Evolutionary conservation across 2,888 invertebrate species (phyloP).

Genomic region (Nomada ferruginata): DNA sequence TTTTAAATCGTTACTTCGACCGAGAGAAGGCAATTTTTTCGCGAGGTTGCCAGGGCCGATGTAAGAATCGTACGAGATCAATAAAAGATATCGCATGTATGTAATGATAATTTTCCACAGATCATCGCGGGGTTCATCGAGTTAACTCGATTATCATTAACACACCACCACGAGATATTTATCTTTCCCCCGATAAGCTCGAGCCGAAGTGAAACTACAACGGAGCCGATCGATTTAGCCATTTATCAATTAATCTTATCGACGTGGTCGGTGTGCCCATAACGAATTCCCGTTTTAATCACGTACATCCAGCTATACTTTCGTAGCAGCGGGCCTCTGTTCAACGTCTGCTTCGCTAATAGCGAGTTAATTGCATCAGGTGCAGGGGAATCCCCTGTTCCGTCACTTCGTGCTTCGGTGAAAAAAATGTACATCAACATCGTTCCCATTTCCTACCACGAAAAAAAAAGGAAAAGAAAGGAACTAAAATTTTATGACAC

Average conservation of each 20-base stretch:
- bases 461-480: constrained; percentile 30
- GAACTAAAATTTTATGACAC: background rate
- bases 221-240: constrained; percentile 70
- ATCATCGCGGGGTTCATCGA: constrained; percentile 54
- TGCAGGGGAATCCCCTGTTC: constrained; percentile 69
- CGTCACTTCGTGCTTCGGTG: constrained; percentile 63
- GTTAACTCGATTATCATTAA: constrained; percentile 69
- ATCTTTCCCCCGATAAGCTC: constrained; percentile 61
- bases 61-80: constrained; percentile 12
- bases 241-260: constrained; percentile 79
- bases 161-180: constrained; percentile 62
- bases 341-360: constrained; percentile 75
- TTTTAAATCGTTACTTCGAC: background rate
- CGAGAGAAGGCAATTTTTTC: background rate
- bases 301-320: constrained; percentile 70
- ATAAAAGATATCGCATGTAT: constrained; percentile 48
- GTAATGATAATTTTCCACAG: constrained; percentile 61
- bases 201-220: constrained; percentile 66
- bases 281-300: constrained; percentile 75
- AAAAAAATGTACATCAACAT: constrained; percentile 37
- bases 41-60: constrained; percentile 24
- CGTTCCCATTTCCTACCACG: background rate
- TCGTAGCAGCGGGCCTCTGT: constrained; percentile 72
- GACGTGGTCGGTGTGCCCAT: constrained; percentile 66
- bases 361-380: constrained; percentile 78